Evolutionary conservation across 2,113 vertebrate genomes (phyloP), one percentile per base, ranked within the genome.

Genomic region (Ptilonorhynchus violaceus): DNA sequence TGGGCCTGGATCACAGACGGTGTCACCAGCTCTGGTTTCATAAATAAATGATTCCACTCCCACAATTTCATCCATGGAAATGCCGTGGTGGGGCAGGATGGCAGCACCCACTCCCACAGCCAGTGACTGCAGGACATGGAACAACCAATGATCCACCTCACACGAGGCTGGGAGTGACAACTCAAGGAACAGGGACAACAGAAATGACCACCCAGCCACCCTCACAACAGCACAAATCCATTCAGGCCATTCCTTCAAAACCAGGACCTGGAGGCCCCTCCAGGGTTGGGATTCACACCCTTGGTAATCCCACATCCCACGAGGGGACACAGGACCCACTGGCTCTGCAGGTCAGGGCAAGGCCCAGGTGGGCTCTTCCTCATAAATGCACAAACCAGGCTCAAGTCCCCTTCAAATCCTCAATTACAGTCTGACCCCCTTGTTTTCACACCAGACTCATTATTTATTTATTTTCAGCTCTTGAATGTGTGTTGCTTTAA

Each of bases 91-190:
- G 63, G 59, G 15, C 73, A 91, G 73, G 69, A 33, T 47, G 63
- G 1, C 59, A 78, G 10, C 84, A 39, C 9, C 44, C 73, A 37
- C 83, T 16, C 7, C 39, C 25, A 19, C 55, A 37, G 1, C 24
- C 18, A 37, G 31, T 11, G 64, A 33, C 63, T 22, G 59, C 55
- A 53, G 60, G 55, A 49, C 31, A 50, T 28, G 79, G 56, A 33
- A 37, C 13, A 5, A 19, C 8, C 47, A 55, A 15, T 0, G 2
- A 16, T 18, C 39, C 88, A 59, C 55, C 52, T 22, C 4, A 10
- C 80, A 49, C 0, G 0, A 7, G 39, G 72, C 53, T 67, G 13
- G 3, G 41, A 62, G 69, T 3, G 21, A 74, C 77, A 69, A 0
- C 64, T 44, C 78, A 15, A 39, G 62, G 50, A 27, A 66, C 46